Evolutionary conservation across 1,140 invertebrate genomes (phyloP), one percentile per base, ranked within the genome.

Genomic region (Harlomillsia oculata): DNA sequence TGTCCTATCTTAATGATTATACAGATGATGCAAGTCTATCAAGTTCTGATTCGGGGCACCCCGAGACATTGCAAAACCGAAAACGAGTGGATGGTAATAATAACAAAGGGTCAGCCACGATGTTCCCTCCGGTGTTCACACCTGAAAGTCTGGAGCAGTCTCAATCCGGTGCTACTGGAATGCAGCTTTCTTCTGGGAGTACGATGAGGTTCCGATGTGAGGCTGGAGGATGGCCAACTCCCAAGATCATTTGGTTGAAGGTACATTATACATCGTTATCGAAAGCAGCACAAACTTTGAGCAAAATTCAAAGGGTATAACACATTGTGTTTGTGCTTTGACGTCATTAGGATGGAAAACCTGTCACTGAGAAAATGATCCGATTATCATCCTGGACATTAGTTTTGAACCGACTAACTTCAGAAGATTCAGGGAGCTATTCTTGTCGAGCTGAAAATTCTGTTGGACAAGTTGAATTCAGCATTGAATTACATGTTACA

Each of bases 341-440:
- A 34, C 29, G 29, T 37, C 50, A 52, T 41, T 25, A 65, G 63
- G 54, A 65, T 60, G 59, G 63, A 26, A 62, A 57, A 40, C 28
- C 63, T 16, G 53, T 65, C 18, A 56, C 56, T 1, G 53, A 56
- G 14, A 59, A 57, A 41, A 51, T 64, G 36, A 61, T 51, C 49
- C 40, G 51, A 40, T 56, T 23, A 39, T 53, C 56, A 18, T 53
- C 37, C 29, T 65, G 63, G 63, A 65, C 58, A 3, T 39, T 65
- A 0, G 30, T 62, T 20, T 41, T 65, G 26, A 51, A 40, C 29
- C 57, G 54, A 55, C 41, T 66, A n/a, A 43, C 40, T 6, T 13
- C 56, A 9, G 62, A 64, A 34, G 66, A 67, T 39, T 57, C 66
- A 14, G 66, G 64, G 5, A 51, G 25, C 2, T 67, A 66, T 45